Evolutionary conservation across 2,797 vertebrate genomes (phyloP), one percentile per base, ranked within the genome.

Genomic region (Dicrostonyx torquatus): DNA sequence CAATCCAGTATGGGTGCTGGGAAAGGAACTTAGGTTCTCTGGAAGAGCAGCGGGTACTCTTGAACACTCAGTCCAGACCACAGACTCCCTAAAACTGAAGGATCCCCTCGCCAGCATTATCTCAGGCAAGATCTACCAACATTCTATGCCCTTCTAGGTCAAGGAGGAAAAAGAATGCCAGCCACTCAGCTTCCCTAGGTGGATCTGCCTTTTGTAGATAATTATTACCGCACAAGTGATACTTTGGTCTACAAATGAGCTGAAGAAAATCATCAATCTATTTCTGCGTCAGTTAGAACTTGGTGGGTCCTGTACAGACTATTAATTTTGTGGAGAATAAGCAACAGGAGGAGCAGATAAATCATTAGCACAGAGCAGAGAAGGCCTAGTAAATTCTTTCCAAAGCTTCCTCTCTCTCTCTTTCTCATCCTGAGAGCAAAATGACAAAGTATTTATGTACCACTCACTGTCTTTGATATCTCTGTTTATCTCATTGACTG

Each of bases 401-500:
- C 60, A 89, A 86, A 87, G 73, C 82, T 87, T 53, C 68, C 87
- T 82, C 93, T 93, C 88, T 77, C 91, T 86, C 50, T 72, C 24
- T n/a, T 87, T 55, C 62, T 79, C 87, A 93, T 53, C 91, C 91
- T 91, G 88, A 91, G 64, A 95, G 55, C 48, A 85, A 96, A 96
- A 95, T 95, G 93, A 97, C 95, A 95, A 95, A 90, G 85, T 94
- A 91, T 94, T 92, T 94, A 91, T 94, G 82, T 80, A 50, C 18
- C 43, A 15, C 89, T 84, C 60, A 93, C 95, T 90, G 86, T 87
- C 95, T 95, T 95, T 96, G 96, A 94, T 91, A 96, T 94, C 90
- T 94, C 85, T 94, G 94, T 96, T 97, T 97, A 96, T 83, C 94
- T 96, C 96, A 95, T 96, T 96, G 96, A 96, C 90, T 92, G 93